Evolutionary conservation across 2,113 vertebrate genomes (phyloP).

Genomic region (Myiozetetes cayanensis): DNA sequence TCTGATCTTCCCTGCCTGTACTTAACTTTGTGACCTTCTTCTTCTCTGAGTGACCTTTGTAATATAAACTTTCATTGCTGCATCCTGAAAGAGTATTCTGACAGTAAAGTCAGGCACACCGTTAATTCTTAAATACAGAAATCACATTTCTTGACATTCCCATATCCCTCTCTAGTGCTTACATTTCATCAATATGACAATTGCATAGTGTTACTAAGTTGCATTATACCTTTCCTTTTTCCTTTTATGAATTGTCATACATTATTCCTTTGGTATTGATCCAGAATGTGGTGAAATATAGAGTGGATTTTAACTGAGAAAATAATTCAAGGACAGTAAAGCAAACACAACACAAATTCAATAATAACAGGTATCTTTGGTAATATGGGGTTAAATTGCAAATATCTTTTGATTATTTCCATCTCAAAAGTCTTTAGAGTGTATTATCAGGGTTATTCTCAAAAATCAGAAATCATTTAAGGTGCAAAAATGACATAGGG

Average conservation of each 20-base stretch:
- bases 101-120: constrained; percentile 61
- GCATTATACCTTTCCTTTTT: background rate
- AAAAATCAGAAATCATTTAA: background rate
- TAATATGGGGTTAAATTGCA: background rate
- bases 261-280: constrained; percentile 44
- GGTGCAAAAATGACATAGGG: background rate
- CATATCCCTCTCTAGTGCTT: background rate
- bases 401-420: background rate
- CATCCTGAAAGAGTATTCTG: constrained; percentile 57
- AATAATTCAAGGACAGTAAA: background rate
- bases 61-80: constrained; percentile 69
- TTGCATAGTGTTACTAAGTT: background rate
- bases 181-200: background rate
- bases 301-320: background rate
- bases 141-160: background rate
- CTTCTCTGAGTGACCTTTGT: constrained; percentile 79
- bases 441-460: background rate
- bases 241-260: constrained; percentile 6
- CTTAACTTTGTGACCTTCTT: constrained; percentile 77
- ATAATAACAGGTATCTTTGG: background rate
- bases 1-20: constrained; percentile 71
- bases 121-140: constrained; percentile 64
- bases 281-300: background rate
- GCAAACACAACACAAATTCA: background rate
- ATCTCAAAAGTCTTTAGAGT: background rate